phyloP scores from a whole-genome alignment of 2,888 invertebrate genomes.

The Acleris sparsana region DNA sequence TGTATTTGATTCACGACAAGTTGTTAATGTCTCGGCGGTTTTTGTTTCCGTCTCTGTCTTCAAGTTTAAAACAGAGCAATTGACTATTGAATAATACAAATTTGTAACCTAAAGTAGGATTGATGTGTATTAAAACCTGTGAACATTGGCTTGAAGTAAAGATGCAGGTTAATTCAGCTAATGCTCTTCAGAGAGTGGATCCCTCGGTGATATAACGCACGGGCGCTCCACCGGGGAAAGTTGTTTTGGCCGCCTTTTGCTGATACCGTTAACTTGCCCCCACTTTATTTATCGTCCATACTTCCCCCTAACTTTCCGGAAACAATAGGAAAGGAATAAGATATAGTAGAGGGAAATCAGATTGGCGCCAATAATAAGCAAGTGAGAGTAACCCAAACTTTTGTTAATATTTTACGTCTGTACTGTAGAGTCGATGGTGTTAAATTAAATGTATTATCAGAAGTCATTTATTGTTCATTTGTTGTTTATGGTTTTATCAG shows the following conservation, averaged over 20 bases:
- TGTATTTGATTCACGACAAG: too few relatives aligned
- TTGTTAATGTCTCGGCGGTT: too few relatives aligned
- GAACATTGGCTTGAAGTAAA: neutral
- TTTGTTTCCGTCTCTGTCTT: too few relatives aligned
- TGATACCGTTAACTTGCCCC: conserved; percentile 14
- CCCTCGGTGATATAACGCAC: neutral
- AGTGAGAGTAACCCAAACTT: neutral
- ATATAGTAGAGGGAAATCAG: neutral
- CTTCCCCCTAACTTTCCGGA: neutral
- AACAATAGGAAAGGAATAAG: neutral
- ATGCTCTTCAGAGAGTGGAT: neutral
- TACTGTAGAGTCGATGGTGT: too few relatives aligned
- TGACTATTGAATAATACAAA: too few relatives aligned
- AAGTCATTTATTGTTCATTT: too few relatives aligned
- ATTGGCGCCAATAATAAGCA: neutral
- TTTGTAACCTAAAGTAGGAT: too few relatives aligned
- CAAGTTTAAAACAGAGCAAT: too few relatives aligned
- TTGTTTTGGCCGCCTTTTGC: conserved; percentile 22
- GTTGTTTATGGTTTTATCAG: too few relatives aligned
- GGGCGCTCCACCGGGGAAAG: conserved; percentile 4
- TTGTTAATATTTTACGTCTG: neutral
- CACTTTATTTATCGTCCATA: conserved; percentile 3
- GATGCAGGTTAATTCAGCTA: neutral
- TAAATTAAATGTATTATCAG: too few relatives aligned
- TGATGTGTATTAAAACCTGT: too few relatives aligned